Conservation (phyloP, 2,888 invertebrate genomes). For the Agrilus cyanescens region DNA sequence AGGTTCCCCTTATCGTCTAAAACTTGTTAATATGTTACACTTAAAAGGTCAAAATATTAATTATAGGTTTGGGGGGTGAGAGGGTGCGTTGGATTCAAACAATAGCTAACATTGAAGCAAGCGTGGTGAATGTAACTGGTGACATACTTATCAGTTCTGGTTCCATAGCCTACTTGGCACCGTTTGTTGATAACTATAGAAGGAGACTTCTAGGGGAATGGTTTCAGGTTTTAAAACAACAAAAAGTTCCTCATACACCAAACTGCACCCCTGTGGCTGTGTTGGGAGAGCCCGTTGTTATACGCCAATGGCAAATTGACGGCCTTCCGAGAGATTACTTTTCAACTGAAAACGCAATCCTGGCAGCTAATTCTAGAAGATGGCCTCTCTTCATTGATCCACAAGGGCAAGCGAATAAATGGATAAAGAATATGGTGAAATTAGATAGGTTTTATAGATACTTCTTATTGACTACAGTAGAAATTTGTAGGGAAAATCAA, state of each 20-base stretch:
- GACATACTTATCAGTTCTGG: constrained; percentile 60
- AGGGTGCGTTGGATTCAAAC: constrained; percentile 56
- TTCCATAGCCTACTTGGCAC: constrained; percentile 70
- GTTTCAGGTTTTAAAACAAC: constrained; percentile 39
- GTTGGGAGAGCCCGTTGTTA: constrained; percentile 63
- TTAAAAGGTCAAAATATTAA: constrained; percentile 22
- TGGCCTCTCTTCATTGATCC: constrained; percentile 91
- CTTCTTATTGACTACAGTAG: neutral
- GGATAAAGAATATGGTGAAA: constrained; percentile 76
- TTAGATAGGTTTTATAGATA: neutral
- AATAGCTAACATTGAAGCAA: constrained; percentile 45
- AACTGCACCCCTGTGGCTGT: constrained; percentile 55
- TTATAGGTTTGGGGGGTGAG: constrained; percentile 43
- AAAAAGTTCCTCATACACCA: constrained; percentile 52
- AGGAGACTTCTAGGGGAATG: constrained; percentile 45
- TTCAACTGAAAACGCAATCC: constrained; percentile 80
- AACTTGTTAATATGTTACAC: neutral
- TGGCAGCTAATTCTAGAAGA: constrained; percentile 68
- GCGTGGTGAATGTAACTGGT: constrained; percentile 50
- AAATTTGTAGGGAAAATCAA: constrained; percentile 48
- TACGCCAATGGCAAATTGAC: constrained; percentile 72
- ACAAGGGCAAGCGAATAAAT: constrained; percentile 85
- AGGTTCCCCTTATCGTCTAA: constrained; percentile 19
- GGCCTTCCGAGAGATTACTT: constrained; percentile 76
- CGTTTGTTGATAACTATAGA: constrained; percentile 58